Percentiles rank a stretch among this genome's conserved stretches.
Evolutionary conservation across 2,113 vertebrate species (phyloP).

Genomic region (Amphiprion ocellaris): DNA sequence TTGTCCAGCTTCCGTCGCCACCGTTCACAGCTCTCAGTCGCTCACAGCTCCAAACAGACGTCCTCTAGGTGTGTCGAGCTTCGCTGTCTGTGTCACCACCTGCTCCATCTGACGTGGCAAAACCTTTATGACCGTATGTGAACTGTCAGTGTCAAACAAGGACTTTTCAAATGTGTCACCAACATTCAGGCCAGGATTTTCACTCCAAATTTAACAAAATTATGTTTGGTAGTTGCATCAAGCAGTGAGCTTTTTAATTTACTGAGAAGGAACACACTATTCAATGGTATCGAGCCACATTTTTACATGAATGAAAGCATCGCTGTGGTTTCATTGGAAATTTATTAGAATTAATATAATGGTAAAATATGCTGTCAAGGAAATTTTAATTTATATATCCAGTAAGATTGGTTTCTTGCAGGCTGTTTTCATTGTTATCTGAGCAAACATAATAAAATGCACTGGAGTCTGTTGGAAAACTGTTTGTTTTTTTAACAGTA

Average conservation of each 20-base stretch:
- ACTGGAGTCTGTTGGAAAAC: constrained; percentile 65
- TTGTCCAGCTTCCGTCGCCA: constrained; percentile 48
- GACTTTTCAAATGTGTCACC: constrained; percentile 33
- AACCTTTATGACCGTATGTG: constrained; percentile 33
- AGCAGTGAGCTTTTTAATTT: constrained; percentile 63
- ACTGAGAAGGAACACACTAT: constrained; percentile 44
- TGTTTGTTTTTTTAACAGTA: constrained; percentile 7
- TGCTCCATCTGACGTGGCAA: constrained; percentile 32
- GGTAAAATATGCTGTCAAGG: constrained; percentile 33
- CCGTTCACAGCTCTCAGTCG: constrained; percentile 36
- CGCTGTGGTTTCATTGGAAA: constrained; percentile 32
- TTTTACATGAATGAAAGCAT: constrained; percentile 50
- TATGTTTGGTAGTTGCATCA: constrained; percentile 23
- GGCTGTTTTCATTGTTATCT: constrained; percentile 71
- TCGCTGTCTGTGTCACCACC: constrained; percentile 43
- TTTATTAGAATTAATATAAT: constrained; percentile 65
- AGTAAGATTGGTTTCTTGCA: constrained; percentile 60
- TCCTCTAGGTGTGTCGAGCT: constrained; percentile 48
- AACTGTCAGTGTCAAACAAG: constrained; percentile 9
- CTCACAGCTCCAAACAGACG: constrained; percentile 43
- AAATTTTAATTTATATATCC: constrained; percentile 74
- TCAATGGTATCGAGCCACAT: constrained; percentile 35
- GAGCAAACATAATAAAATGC: constrained; percentile 79
- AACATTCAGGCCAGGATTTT: constrained; percentile 8
- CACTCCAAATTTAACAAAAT: constrained; percentile 12